Conservation (phyloP, 1,140 invertebrate species). For the Odontomachus brunneus region DNA sequence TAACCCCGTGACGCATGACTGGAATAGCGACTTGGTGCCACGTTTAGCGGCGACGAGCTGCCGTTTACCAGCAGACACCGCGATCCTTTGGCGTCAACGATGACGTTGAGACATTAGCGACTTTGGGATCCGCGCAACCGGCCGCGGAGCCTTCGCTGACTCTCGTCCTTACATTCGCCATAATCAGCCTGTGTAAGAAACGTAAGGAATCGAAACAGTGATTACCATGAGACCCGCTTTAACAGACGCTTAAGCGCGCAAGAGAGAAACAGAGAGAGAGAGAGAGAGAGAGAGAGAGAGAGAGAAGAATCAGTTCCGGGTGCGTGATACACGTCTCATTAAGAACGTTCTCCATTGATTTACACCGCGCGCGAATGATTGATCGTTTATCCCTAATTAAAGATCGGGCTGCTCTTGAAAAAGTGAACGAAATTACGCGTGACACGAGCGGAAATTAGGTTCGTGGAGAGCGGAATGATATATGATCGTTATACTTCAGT, state of each 20-base stretch:
- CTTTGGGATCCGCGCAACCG: neutral
- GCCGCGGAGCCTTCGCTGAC: neutral
- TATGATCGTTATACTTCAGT: slow-evolving; percentile 72
- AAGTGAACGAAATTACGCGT: slow-evolving; percentile 76
- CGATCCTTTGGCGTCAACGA: slow-evolving; percentile 41
- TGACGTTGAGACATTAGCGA: slow-evolving; percentile 20
- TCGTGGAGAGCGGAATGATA: slow-evolving; percentile 67
- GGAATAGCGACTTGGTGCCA: slow-evolving; percentile 68
- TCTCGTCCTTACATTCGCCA: too few species aligned
- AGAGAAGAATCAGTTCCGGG: slow-evolving; percentile 23
- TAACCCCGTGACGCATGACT: slow-evolving; percentile 76
- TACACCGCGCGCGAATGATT: slow-evolving; percentile 60
- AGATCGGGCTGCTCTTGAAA: slow-evolving; percentile 67
- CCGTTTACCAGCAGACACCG: slow-evolving; percentile 59
- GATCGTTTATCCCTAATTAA: slow-evolving; percentile 75
- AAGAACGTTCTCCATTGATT: slow-evolving; percentile 56
- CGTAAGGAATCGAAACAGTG: too few species aligned
- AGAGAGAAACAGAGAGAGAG: too few species aligned
- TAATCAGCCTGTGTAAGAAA: too few species aligned
- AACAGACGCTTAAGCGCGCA: too few species aligned
- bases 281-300: too few species aligned
- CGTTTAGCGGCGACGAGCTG: slow-evolving; percentile 63
- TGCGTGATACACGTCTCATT: slow-evolving; percentile 59
- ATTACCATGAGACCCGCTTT: too few species aligned
- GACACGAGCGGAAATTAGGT: slow-evolving; percentile 77